phyloP scores from a whole-genome alignment of 92 coral and sea anemone genomes.

The Virgularia gustaviana region DNA sequence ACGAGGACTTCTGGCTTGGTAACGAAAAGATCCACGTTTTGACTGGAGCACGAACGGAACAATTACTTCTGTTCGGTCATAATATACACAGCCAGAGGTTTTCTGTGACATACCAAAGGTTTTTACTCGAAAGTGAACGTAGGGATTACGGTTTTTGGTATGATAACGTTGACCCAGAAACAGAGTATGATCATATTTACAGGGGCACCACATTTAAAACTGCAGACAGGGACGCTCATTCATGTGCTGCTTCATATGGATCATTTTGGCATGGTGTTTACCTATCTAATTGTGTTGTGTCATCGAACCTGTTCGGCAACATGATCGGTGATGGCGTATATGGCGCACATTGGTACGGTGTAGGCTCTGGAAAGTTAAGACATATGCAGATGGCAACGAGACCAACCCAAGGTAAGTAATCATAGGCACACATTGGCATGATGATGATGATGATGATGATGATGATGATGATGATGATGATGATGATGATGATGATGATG shows the following conservation, averaged over 20 bases:
- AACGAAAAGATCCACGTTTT: conserved; percentile 1
- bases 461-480: no score
- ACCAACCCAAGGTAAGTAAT: not conserved
- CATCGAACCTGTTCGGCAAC: conserved; percentile 10
- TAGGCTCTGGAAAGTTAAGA: not conserved
- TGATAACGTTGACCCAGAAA: not conserved
- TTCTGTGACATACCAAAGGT: not conserved
- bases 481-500: no score
- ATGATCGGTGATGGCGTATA: not conserved
- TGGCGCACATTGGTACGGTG: conserved; percentile 24
- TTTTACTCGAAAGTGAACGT: not conserved
- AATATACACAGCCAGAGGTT: not conserved
- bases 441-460: no score
- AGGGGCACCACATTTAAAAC: not conserved
- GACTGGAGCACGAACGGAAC: conserved; percentile 5
- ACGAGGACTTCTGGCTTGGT: conserved; percentile 23
- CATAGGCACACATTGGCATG: no score
- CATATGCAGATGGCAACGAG: not conserved
- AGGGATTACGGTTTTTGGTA: not conserved
- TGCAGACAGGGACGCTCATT: not conserved
- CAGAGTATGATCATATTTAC: not conserved
- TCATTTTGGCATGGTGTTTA: not conserved
- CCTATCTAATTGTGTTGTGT: not conserved
- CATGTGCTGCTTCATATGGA: not conserved
- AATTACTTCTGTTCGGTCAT: not conserved